Conservation (phyloP, 1,140 invertebrate genomes). For the Bombus polaris region DNA sequence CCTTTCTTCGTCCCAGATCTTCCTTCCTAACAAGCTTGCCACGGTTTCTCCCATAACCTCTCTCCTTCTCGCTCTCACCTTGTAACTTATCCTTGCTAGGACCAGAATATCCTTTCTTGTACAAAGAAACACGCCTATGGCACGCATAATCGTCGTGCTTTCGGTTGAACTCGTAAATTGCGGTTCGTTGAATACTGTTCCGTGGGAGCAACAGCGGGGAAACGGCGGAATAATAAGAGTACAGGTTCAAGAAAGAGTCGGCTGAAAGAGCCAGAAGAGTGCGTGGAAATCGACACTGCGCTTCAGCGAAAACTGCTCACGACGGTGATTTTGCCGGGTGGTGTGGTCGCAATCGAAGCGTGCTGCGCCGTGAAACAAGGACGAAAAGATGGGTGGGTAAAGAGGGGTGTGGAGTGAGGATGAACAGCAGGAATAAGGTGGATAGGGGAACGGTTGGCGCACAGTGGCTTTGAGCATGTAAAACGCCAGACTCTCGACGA, state of each 20-base stretch:
- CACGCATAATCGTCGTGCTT: constrained; percentile 70
- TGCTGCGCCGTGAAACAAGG: not conserved
- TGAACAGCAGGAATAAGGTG: not conserved
- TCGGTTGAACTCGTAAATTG: constrained; percentile 72
- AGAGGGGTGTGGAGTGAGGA: not conserved
- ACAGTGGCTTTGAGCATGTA: constrained; percentile 75
- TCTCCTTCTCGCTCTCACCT: not conserved
- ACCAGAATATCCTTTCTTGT: constrained; percentile 10
- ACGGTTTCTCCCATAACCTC: not conserved
- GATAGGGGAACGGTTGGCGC: constrained; percentile 7
- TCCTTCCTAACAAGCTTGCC: not conserved
- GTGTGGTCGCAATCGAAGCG: constrained; percentile 23
- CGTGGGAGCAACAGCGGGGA: constrained; percentile 33
- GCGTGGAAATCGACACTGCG: constrained; percentile 70
- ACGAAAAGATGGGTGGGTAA: not conserved
- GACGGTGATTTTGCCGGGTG: constrained; percentile 11
- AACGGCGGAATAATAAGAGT: constrained; percentile 64
- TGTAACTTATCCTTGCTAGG: not conserved
- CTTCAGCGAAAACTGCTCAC: constrained; percentile 53
- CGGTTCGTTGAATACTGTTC: constrained; percentile 66
- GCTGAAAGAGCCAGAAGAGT: constrained; percentile 53
- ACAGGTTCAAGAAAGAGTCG: constrained; percentile 20
- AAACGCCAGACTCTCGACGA: constrained; percentile 48
- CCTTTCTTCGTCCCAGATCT: not conserved
- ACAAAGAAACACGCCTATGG: constrained; percentile 66